phyloP scores from a whole-genome alignment of 2,888 invertebrate genomes.

The Gonocerus acuteangulatus region DNA sequence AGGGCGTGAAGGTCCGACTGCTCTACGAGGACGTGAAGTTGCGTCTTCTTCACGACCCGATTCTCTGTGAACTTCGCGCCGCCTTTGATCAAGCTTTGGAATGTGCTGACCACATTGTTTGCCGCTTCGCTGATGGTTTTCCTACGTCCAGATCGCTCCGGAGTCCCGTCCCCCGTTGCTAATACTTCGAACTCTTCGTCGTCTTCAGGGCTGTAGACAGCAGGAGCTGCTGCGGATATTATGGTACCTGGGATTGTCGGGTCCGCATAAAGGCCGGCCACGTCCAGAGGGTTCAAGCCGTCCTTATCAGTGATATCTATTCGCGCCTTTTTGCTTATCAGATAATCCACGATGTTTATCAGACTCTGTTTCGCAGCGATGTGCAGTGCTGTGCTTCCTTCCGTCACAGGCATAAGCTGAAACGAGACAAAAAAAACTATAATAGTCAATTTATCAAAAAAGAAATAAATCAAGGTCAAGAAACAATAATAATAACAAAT shows the following conservation, averaged over 20 bases:
- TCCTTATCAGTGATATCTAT: conserved; percentile 45
- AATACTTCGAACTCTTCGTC: conserved; percentile 42
- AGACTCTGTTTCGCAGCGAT: conserved; percentile 51
- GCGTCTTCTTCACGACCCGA: neutral
- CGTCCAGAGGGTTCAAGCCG: conserved; percentile 49
- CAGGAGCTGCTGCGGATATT: neutral
- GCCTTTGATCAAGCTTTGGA: neutral
- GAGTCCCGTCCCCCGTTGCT: too few species aligned
- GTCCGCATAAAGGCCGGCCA: conserved; percentile 44
- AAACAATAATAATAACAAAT: too few species aligned
- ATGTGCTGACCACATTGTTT: neutral
- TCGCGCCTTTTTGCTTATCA: conserved; percentile 50
- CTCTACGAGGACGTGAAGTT: conserved; percentile 49
- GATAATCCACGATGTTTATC: conserved; percentile 47
- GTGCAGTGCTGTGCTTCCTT: conserved; percentile 56
- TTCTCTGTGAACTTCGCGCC: neutral
- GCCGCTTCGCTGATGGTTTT: conserved; percentile 41
- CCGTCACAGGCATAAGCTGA: conserved; percentile 41
- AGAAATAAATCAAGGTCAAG: neutral
- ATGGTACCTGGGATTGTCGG: conserved; percentile 2
- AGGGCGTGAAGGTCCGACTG: conserved; percentile 46
- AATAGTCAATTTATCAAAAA: neutral
- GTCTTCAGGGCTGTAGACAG: conserved; percentile 42
- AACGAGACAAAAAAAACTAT: conserved; percentile 1
- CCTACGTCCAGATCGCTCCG: conserved; percentile 52